Conservation (phyloP, 2,888 invertebrate genomes). For the Dynastes hyllus region DNA sequence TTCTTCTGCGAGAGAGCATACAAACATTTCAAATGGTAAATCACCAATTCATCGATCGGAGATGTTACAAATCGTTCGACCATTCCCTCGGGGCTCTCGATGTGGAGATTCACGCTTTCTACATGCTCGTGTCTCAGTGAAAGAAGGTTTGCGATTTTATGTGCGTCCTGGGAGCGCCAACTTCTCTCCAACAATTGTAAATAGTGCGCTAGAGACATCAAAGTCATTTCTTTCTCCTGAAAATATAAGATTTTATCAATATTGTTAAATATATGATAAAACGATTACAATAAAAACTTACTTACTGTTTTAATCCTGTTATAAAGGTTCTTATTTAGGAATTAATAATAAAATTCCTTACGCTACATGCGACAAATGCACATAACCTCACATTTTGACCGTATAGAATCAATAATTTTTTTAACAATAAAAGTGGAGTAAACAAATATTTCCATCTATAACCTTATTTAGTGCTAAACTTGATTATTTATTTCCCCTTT, state of each 20-base stretch:
- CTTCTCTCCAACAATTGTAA: constrained; percentile 74
- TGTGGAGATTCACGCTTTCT: constrained; percentile 79
- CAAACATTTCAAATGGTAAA: constrained; percentile 82
- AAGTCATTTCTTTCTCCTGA: constrained; percentile 60
- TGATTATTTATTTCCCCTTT: no score
- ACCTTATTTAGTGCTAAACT: no score
- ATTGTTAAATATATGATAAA: no score
- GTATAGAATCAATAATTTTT: no score
- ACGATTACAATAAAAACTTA: no score
- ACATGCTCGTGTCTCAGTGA: constrained; percentile 84
- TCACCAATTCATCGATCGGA: constrained; percentile 84
- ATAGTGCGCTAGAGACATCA: constrained; percentile 69
- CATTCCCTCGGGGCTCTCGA: constrained; percentile 80
- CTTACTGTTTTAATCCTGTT: no score
- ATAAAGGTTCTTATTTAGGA: no score
- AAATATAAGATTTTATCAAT: background rate
- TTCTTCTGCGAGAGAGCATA: constrained; percentile 72
- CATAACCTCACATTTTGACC: no score
- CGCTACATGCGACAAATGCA: no score
- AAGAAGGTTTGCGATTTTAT: constrained; percentile 75
- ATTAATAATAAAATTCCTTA: no score
- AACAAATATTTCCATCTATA: no score
- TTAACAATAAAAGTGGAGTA: no score
- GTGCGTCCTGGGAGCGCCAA: constrained; percentile 78
- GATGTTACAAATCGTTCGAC: constrained; percentile 81